These are phyloP conservation scores for Bombus breviceps DNA, from an alignment of 1,140 invertebrate genomes.

Conservation along the genomic window DNA sequence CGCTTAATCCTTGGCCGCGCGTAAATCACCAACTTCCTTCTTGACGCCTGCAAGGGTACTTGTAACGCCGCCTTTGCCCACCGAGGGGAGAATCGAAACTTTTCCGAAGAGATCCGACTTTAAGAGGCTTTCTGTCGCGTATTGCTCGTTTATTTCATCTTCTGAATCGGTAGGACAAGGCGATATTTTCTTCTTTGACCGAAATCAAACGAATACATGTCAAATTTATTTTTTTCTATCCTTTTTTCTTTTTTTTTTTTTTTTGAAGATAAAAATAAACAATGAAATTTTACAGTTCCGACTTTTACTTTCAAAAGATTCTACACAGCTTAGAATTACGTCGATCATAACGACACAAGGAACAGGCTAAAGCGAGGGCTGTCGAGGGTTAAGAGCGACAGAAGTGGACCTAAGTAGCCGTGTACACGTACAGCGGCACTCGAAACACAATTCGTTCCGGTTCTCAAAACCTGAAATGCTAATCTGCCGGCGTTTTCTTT, in stretches of 20 bases:
- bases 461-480: conserved; percentile 67
- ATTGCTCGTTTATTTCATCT: neutral
- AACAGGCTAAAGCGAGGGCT: conserved; percentile 18
- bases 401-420: conserved; percentile 43
- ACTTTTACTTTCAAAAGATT: neutral
- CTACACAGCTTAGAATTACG: neutral
- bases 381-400: conserved; percentile 25
- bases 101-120: conserved; percentile 37
- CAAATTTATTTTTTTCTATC: neutral
- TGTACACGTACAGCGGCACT: conserved; percentile 50
- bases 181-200: neutral
- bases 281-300: neutral
- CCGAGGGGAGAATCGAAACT: conserved; percentile 52
- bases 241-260: neutral
- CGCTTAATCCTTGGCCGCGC: conserved; percentile 60
- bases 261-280: neutral
- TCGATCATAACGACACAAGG: conserved; percentile 5
- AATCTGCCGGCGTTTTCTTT: conserved; percentile 67
- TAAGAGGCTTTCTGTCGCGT: neutral
- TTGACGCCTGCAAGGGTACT: conserved; percentile 59
- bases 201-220: neutral
- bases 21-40: conserved; percentile 69
- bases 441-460: conserved; percentile 69
- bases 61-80: neutral
- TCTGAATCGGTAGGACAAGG: too few species aligned